Evolutionary conservation across 2,797 vertebrate species (phyloP), one percentile per base, ranked within the genome.

Genomic region (Protonibea diacanthus): DNA sequence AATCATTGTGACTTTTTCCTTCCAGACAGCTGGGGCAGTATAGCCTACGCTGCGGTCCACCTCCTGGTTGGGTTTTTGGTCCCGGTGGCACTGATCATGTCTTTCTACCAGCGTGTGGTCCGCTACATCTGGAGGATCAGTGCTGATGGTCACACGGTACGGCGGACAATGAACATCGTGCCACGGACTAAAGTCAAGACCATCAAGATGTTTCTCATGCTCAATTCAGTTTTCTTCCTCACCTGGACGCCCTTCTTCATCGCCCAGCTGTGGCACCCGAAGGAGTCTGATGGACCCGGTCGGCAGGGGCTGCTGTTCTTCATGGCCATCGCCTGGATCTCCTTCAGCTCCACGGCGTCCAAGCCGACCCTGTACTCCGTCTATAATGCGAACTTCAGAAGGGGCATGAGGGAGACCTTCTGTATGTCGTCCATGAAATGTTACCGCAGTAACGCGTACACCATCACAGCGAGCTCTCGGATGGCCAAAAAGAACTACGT

Each of bases 401-500:
- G 96, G 8, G 97, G 98, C 23, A 96, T 99, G 97, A 95, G 97
- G 80, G 98, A 99, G 91, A 99, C 96, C 5, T 99, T 97, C 85
- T 99, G 98, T 93, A 97, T 97, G 97, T 99, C 98, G 0, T 97
- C 98, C 0, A 98, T 99, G 97, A 99, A 98, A 76, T 98, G 96
- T 56, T 99, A 99, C 90, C 96, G 98, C 53, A 98, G 97, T 80
- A 99, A 99, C 0, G 97, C 97, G 0, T 99, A 99, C 91, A 98
- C 98, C 73, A 97, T 99, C 93, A 99, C 98, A 0, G 96, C 96
- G 6, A 98, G 97, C 69, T 97, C 98, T 13, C 95, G 97, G 6
- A 93, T 99, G 84, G 97, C 97, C 78, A 99, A 99, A 83, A 98
- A 96, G 90, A 99, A 99, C 92, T 96, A 98, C 0, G 93, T 99